Conservation (phyloP, 2,113 vertebrate species). For the Proteles cristata region DNA sequence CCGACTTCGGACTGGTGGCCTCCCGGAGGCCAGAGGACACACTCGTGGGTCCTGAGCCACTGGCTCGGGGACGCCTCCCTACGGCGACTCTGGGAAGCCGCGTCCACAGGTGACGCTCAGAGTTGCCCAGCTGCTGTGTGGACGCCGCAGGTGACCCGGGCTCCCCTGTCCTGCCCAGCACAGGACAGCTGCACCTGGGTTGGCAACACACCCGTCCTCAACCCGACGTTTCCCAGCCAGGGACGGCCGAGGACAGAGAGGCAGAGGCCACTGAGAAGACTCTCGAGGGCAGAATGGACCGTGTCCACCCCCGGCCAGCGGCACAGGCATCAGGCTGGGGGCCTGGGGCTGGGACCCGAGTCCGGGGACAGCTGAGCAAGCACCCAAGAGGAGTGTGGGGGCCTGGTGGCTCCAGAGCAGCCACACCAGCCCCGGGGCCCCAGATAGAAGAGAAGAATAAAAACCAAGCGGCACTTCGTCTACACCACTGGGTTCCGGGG, state of each 20-base stretch:
- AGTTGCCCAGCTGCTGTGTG: no score
- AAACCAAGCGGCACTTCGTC: not conserved
- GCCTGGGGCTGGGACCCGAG: fast-evolving
- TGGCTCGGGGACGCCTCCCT: no score
- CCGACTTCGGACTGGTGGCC: no score
- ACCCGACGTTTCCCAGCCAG: not conserved
- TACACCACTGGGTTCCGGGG: not conserved
- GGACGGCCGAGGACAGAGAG: not conserved
- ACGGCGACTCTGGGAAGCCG: no score
- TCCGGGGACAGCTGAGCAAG: not conserved
- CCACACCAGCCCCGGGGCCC: no score
- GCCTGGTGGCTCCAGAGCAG: not conserved
- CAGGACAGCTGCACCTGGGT: not conserved
- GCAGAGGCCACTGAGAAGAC: not conserved
- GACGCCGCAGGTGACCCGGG: no score
- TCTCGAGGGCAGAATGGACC: not conserved
- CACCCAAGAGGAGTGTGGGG: not conserved
- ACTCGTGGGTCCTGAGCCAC: no score
- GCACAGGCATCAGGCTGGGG: not conserved
- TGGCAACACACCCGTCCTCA: not conserved
- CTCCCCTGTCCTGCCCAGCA: not conserved
- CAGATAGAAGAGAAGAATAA: not conserved
- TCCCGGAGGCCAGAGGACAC: no score
- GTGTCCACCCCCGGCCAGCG: not conserved
- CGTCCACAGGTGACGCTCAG: not conserved